phyloP scores from a whole-genome alignment of 2,113 vertebrate species.

The Dasyurus viverrinus region DNA sequence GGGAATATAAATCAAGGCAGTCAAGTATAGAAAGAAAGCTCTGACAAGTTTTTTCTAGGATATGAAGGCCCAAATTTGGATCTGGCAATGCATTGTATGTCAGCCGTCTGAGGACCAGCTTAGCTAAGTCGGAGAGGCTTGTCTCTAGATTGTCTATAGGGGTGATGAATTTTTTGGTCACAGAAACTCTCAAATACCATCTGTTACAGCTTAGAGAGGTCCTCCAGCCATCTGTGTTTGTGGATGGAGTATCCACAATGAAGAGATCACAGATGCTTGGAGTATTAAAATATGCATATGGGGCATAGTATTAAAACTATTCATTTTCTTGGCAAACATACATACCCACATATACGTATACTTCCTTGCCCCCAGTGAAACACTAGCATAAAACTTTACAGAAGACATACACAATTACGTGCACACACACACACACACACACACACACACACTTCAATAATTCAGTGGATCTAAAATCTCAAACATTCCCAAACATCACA shows the following conservation, averaged over 20 bases:
- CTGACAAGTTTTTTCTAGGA: not conserved
- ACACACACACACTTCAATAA: not conserved
- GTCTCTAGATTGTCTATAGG: not conserved
- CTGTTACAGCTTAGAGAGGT: constrained; percentile 3
- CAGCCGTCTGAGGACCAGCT: not conserved
- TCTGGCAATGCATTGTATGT: not conserved
- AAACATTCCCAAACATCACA: not conserved
- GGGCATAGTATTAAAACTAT: constrained; percentile 2
- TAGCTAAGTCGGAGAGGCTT: not conserved
- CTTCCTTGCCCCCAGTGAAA: not conserved
- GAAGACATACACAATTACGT: not conserved
- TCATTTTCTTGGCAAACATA: constrained; percentile 5
- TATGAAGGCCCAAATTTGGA: not conserved
- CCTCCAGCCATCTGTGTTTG: not conserved
- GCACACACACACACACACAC: not conserved
- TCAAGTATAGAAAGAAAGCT: not conserved
- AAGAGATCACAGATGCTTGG: constrained; percentile 1
- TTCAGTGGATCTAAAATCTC: not conserved
- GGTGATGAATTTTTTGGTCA: constrained; percentile 5
- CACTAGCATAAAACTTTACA: not conserved
- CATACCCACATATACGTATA: not conserved
- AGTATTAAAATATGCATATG: constrained; percentile 2
- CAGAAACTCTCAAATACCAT: not conserved
- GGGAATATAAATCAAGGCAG: not conserved
- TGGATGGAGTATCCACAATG: not conserved